Conservation (phyloP, 2,113 vertebrate species). For the Numida meleagris region DNA sequence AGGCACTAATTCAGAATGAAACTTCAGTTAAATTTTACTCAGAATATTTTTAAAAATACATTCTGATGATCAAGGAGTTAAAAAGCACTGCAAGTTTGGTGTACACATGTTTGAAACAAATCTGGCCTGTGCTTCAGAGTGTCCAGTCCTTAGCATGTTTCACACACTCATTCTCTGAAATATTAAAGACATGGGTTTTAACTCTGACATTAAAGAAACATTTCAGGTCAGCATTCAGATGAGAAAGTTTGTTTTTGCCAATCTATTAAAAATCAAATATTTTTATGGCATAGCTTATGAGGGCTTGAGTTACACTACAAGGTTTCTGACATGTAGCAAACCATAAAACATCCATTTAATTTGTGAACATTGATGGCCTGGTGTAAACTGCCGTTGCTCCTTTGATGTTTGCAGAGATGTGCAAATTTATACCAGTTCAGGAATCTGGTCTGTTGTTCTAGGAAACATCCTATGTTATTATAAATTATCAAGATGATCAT, state of each 20-base stretch:
- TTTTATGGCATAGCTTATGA: not conserved
- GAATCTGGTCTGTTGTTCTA: slow-evolving; percentile 50
- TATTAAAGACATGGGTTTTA: not conserved
- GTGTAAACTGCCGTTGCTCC: slow-evolving; percentile 37
- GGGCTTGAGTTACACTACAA: not conserved
- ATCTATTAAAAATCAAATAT: not conserved
- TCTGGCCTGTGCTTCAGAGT: not conserved
- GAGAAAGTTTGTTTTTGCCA: not conserved
- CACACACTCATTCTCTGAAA: not conserved
- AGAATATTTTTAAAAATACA: slow-evolving; percentile 34
- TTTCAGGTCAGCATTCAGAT: not conserved
- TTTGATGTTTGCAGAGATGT: slow-evolving; percentile 17
- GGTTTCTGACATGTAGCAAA: slow-evolving; percentile 34
- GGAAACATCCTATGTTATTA: slow-evolving; percentile 11
- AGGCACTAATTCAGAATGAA: slow-evolving; percentile 16
- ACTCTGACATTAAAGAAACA: not conserved
- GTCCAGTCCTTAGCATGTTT: slow-evolving; percentile 30
- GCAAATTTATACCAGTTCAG: slow-evolving; percentile 38
- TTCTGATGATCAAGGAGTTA: slow-evolving; percentile 43
- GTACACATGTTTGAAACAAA: slow-evolving; percentile 54
- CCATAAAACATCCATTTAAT: slow-evolving; percentile 54
- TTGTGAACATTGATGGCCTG: slow-evolving; percentile 35
- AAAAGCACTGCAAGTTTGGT: slow-evolving; percentile 73
- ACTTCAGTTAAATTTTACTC: slow-evolving; percentile 26
- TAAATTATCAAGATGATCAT: slow-evolving; percentile 42